Percentiles rank a stretch among this genome's conserved stretches.
These are phyloP conservation scores for Agrochola circellaris DNA, from an alignment of 2,888 invertebrate species.

Conservation along the genomic window DNA sequence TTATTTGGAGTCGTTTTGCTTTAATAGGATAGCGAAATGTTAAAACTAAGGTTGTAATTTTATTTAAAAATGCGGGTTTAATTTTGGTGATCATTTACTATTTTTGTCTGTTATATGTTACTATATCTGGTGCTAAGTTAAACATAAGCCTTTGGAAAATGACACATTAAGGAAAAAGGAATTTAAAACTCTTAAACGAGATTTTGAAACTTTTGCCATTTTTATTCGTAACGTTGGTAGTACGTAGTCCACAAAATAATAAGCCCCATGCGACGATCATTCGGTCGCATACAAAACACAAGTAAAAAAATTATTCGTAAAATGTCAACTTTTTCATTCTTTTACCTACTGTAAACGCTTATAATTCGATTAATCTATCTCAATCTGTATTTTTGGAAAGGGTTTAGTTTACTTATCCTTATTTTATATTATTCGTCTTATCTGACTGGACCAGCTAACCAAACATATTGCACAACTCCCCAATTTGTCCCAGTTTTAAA, in stretches of 20 bases:
- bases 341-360: neutral
- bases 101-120: too few relatives aligned
- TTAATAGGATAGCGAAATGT: too few relatives aligned
- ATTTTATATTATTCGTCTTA: neutral
- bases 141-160: too few relatives aligned
- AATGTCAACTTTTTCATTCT: neutral
- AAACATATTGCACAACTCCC: constrained; percentile 15
- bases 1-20: too few relatives aligned
- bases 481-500: constrained; percentile 25
- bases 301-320: neutral
- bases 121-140: too few relatives aligned
- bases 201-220: too few relatives aligned
- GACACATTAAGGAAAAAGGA: too few relatives aligned
- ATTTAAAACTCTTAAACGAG: too few relatives aligned
- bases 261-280: neutral
- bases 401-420: neutral
- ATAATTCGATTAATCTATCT: neutral
- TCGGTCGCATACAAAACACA: neutral
- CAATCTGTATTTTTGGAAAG: neutral
- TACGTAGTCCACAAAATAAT: neutral
- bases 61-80: too few relatives aligned
- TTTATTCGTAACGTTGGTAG: neutral
- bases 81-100: too few relatives aligned
- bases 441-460: neutral
- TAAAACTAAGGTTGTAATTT: too few relatives aligned